phyloP scores from a whole-genome alignment of 2,113 vertebrate genomes.

The Nothocercus julius region DNA sequence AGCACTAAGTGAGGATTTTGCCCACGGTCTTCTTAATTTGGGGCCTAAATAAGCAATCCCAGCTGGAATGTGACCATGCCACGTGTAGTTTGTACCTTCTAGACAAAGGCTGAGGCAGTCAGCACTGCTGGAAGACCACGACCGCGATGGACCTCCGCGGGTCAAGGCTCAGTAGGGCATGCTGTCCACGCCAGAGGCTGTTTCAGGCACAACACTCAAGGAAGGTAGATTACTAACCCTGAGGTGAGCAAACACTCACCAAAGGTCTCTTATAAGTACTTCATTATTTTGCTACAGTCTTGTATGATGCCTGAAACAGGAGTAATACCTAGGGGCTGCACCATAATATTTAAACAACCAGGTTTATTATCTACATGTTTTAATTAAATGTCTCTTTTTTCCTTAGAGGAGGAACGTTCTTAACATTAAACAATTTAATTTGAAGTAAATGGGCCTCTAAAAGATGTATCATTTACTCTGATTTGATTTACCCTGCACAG shows the following conservation, averaged over 20 bases:
- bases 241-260: neutral
- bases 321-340: neutral
- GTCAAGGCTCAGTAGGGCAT: accelerated
- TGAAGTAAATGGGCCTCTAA: conserved; percentile 13
- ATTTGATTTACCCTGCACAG: conserved; percentile 9
- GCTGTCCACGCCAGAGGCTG: neutral
- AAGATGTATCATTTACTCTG: neutral
- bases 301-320: neutral
- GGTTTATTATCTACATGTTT: conserved; percentile 37
- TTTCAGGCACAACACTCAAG: neutral
- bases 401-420: neutral
- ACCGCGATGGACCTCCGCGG: neutral
- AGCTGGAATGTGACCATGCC: neutral
- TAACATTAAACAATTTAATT: conserved; percentile 22
- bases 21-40: neutral
- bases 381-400: conserved; percentile 40
- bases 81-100: neutral
- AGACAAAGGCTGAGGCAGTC: neutral
- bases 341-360: conserved; percentile 31
- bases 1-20: neutral
- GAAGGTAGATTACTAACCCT: neutral
- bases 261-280: neutral
- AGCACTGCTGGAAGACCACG: neutral
- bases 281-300: neutral
- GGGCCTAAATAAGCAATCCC: neutral